These are phyloP conservation scores for Andrena bucephala DNA, from an alignment of 2,888 invertebrate species.

Conservation along the genomic window DNA sequence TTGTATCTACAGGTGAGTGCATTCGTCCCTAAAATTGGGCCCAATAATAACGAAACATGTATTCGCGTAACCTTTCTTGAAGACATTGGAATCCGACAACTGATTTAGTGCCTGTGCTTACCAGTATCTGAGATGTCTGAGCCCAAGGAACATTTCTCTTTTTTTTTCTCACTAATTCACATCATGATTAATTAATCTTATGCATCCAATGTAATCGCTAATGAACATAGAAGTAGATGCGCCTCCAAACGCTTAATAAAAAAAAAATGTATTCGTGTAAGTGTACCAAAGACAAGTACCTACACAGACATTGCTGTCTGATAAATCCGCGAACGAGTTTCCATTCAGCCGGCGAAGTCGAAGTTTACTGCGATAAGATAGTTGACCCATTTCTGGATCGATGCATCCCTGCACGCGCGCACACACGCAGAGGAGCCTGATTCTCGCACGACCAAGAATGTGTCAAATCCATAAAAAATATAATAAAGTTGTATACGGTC, in stretches of 20 bases:
- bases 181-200: too few species aligned
- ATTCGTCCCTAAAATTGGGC: background rate
- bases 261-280: background rate
- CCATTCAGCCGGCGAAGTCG: background rate
- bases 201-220: too few species aligned
- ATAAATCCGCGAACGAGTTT: background rate
- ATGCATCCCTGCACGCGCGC: background rate
- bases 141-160: too few species aligned
- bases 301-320: background rate
- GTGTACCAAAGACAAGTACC: background rate
- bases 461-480: slow-evolving; percentile 24
- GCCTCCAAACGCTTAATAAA: too few species aligned
- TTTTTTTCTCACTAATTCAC: too few species aligned
- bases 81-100: too few species aligned
- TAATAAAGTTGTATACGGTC: slow-evolving; percentile 27
- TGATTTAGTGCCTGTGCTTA: too few species aligned
- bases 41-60: background rate
- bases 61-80: background rate
- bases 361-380: slow-evolving; percentile 23
- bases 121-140: too few species aligned
- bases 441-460: slow-evolving; percentile 8
- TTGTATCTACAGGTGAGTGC: background rate
- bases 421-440: background rate
- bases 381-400: slow-evolving; percentile 43
- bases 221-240: too few species aligned